Conservation (phyloP, 2,888 invertebrate genomes). For the Steinernema hermaphroditum region DNA sequence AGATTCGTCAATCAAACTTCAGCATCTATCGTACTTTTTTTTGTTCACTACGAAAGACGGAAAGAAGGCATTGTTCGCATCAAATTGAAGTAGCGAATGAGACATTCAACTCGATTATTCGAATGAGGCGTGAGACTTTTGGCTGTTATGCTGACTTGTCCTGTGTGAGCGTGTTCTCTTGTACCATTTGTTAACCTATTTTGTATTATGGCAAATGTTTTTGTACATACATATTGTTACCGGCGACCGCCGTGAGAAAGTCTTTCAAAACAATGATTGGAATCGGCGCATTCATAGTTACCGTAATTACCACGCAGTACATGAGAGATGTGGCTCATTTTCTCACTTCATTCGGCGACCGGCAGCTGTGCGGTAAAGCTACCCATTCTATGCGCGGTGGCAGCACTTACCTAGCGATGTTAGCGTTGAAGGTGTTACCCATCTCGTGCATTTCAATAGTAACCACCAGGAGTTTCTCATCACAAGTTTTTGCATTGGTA, state of each 20-base stretch:
- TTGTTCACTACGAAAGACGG: background rate
- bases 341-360: too few relatives aligned
- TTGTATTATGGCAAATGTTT: background rate
- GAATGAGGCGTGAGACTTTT: background rate
- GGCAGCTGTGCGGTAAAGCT: too few relatives aligned
- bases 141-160: background rate
- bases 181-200: background rate
- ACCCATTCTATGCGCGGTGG: too few relatives aligned
- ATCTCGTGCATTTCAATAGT: too few relatives aligned
- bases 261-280: background rate
- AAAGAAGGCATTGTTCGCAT: background rate
- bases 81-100: background rate
- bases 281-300: background rate
- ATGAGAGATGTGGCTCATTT: background rate
- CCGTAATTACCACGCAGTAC: background rate
- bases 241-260: background rate
- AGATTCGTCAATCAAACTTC: background rate
- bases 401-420: too few relatives aligned
- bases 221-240: background rate
- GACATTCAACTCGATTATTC: conserved; percentile 9
- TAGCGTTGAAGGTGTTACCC: too few relatives aligned
- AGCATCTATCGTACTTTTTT: background rate
- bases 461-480: too few relatives aligned
- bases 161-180: background rate
- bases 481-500: too few relatives aligned